Percentiles rank a stretch among this genome's conserved stretches.
phyloP scores from a whole-genome alignment of 30 jellyfish, hydroid and myxozoan genomes.

The Pseudorhiza aurosa region DNA sequence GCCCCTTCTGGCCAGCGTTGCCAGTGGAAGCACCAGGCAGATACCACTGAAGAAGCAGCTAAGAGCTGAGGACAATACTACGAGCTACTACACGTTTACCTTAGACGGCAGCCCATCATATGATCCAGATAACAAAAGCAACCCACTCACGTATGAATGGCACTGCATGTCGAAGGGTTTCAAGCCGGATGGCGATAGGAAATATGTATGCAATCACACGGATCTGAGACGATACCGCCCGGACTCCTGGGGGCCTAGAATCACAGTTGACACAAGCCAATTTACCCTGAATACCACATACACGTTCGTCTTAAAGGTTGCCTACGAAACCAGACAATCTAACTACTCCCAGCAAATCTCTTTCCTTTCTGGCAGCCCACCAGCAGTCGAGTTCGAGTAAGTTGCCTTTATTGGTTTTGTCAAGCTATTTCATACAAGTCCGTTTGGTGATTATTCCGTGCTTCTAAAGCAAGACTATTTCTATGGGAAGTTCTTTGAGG shows the following conservation, averaged over 20 bases:
- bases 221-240: not conserved
- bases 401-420: not conserved
- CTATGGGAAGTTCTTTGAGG: no score
- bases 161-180: constrained; percentile 19
- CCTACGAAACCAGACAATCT: constrained; percentile 5
- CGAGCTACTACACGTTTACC: constrained; percentile 16
- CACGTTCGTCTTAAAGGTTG: constrained; percentile 25
- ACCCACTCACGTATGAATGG: constrained; percentile 52
- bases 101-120: constrained; percentile 66
- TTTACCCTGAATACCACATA: constrained; percentile 9
- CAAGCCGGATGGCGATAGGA: not conserved
- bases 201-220: not conserved
- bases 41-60: constrained; percentile 58
- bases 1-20: constrained; percentile 63
- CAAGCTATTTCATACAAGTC: no score
- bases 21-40: constrained; percentile 54
- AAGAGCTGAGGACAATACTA: constrained; percentile 3
- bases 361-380: constrained; percentile 55
- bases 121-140: constrained; percentile 73
- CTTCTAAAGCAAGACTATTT: no score
- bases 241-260: not conserved
- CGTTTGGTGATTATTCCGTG: no score
- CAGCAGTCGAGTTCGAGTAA: constrained; percentile 62
- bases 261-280: constrained; percentile 2
- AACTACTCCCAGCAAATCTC: constrained; percentile 31